These are phyloP conservation scores for Antennarius maculatus DNA, from an alignment of 2,797 vertebrate genomes.

Conservation along the genomic window DNA sequence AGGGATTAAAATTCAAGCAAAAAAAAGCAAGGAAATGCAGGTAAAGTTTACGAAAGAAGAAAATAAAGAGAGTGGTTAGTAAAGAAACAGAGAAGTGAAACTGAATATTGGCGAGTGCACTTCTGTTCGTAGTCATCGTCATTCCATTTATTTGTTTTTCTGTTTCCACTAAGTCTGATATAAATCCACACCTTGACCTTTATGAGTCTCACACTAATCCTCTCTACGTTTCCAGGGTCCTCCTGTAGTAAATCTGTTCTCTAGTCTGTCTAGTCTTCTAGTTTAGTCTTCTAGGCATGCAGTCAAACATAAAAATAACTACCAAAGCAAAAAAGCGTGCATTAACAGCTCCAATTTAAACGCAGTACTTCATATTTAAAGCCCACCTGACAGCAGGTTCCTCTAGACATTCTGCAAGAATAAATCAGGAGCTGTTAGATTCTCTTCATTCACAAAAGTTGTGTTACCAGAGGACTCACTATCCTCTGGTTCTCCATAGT, in stretches of 20 bases:
- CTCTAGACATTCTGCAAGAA: neutral
- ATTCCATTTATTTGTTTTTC: constrained; percentile 35
- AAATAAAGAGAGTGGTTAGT: constrained; percentile 60
- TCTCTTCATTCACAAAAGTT: too few relatives aligned
- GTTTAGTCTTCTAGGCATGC: neutral
- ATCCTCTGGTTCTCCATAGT: neutral
- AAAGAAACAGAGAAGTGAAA: constrained; percentile 40
- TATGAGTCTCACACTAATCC: constrained; percentile 53
- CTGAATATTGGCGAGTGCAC: constrained; percentile 16
- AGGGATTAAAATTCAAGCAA: constrained; percentile 65
- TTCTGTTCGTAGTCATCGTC: constrained; percentile 38
- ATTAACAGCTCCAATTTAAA: neutral
- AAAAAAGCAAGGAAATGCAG: constrained; percentile 29
- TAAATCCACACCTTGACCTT: constrained; percentile 40
- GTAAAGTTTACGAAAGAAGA: constrained; percentile 60
- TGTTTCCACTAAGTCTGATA: constrained; percentile 15
- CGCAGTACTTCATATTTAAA: constrained; percentile 4
- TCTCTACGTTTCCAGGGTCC: constrained; percentile 18
- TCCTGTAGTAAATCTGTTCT: constrained; percentile 36
- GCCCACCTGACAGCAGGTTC: neutral
- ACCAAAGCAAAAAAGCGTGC: neutral
- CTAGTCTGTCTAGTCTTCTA: constrained; percentile 12
- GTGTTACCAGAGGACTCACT: neutral
- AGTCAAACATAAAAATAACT: constrained; percentile 1
- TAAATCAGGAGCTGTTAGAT: neutral